Percentiles rank a stretch among this genome's conserved stretches.
Conservation (phyloP, 2,113 vertebrate species). For the Mormyrus lacerda region DNA sequence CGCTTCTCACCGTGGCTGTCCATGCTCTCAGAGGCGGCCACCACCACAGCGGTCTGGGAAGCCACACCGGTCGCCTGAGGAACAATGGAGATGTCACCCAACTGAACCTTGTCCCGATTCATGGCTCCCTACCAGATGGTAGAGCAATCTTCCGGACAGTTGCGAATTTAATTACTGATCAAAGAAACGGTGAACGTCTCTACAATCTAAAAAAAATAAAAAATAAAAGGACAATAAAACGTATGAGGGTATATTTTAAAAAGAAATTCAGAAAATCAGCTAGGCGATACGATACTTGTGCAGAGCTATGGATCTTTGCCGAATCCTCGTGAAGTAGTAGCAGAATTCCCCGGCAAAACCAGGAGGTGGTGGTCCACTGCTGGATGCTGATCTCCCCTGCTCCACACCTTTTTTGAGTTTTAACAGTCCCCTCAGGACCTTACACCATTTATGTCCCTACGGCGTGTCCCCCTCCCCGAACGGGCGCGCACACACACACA, state of each 20-base stretch:
- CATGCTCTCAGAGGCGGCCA: conserved; percentile 57
- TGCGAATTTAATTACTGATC: conserved; percentile 28
- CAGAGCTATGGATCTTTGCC: neutral
- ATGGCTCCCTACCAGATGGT: conserved; percentile 45
- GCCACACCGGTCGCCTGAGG: conserved; percentile 43
- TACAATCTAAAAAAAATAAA: neutral
- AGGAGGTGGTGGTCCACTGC: conserved; percentile 48
- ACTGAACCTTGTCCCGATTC: conserved; percentile 68
- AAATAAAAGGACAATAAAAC: neutral
- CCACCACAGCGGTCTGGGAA: conserved; percentile 47
- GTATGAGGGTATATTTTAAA: neutral
- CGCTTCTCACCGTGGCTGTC: conserved; percentile 62
- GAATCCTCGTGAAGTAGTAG: neutral
- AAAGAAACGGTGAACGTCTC: neutral
- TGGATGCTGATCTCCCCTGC: conserved; percentile 44
- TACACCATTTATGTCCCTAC: conserved; percentile 45
- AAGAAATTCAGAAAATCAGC: neutral
- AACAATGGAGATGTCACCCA: conserved; percentile 63
- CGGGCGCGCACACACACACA: neutral
- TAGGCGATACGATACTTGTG: neutral
- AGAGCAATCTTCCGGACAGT: conserved; percentile 28
- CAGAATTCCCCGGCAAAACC: conserved; percentile 34
- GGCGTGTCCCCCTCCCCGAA: conserved; percentile 22
- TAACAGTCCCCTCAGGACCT: conserved; percentile 51
- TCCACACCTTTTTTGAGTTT: conserved; percentile 55